phyloP scores from a whole-genome alignment of 2,888 invertebrate species.

The Parthenolecanium corni region DNA sequence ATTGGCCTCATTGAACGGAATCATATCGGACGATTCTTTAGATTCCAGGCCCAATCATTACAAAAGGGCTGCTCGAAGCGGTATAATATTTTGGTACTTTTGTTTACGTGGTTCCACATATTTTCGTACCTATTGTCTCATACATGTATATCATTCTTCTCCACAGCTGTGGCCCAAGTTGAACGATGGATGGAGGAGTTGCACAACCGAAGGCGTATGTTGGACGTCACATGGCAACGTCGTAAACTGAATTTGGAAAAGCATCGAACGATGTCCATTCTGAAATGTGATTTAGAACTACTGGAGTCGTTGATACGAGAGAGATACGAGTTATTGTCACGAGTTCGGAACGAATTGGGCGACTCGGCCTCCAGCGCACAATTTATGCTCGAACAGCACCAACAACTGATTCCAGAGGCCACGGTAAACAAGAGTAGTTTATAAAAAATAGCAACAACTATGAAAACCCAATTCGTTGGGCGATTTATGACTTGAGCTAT shows the following conservation, averaged over 20 bases:
- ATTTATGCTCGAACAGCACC: constrained; percentile 54
- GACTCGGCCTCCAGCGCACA: constrained; percentile 59
- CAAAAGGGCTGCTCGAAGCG: constrained; percentile 44
- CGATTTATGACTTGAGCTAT: no score
- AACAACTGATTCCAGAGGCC: constrained; percentile 56
- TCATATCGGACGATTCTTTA: constrained; percentile 60
- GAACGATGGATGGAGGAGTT: constrained; percentile 63
- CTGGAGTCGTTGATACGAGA: constrained; percentile 49
- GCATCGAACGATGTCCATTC: constrained; percentile 58
- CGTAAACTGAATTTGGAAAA: constrained; percentile 66
- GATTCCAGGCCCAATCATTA: constrained; percentile 59
- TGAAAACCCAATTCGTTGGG: no score
- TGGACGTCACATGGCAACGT: constrained; percentile 56
- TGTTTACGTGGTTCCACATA: neutral
- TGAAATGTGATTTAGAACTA: constrained; percentile 58
- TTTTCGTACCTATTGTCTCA: neutral
- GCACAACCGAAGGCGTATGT: constrained; percentile 58
- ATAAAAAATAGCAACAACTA: neutral
- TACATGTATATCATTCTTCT: neutral
- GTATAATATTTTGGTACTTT: constrained; percentile 35
- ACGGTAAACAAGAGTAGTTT: constrained; percentile 41
- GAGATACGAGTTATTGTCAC: constrained; percentile 45
- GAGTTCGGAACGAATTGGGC: constrained; percentile 52
- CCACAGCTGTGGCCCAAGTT: constrained; percentile 53
- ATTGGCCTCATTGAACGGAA: constrained; percentile 59